Evolutionary conservation across 2,888 invertebrate species (phyloP), one percentile per base, ranked within the genome.

Genomic region (Lasioglossum leucozonium): DNA sequence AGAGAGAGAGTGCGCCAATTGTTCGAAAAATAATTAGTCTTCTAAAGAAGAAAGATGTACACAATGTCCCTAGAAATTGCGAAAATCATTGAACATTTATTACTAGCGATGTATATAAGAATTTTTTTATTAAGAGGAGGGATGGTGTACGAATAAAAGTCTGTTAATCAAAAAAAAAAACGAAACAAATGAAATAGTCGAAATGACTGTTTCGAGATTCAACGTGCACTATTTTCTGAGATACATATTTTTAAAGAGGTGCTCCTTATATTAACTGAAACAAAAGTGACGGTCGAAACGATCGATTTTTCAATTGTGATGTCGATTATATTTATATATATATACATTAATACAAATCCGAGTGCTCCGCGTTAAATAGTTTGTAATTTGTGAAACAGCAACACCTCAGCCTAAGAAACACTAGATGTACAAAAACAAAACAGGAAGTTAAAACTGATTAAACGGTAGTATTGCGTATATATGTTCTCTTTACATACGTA

Each of bases 401-500:
- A 78, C 72, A 30, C 58, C n/a, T n/a, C 58, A 75, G 51, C 47
- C 51, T 82, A 77, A 81, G 58, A 77, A 72, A 82, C 11, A 42
- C 77, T 72, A 85, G 78, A 84, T 85, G 76, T 82, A 87, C 72
- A 84, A 82, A 81, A 55, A 55, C 77, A 83, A 71, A 30, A 65
- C 16, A 62, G 10, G 22, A 67, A 73, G 44, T 75, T 80, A 77
- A 79, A 75, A 55, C 40, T 62, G 74, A 78, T 79, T 72, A 81
- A 71, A 84, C 30, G 47, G 67, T 80, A 79, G 58, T 72, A 80
- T 65, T 84, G 78, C 88, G 82, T 79, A 88, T 82, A 78, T 55
- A 69, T 82, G 77, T 87, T 87, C 84, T 77, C 69, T 73, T 85
- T 78, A 85, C 82, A 84, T 67, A 62, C 58, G 65, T 81, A 82